Evolutionary conservation across 2,797 vertebrate genomes (phyloP).

Genomic region (Zenarchopterus dispar): DNA sequence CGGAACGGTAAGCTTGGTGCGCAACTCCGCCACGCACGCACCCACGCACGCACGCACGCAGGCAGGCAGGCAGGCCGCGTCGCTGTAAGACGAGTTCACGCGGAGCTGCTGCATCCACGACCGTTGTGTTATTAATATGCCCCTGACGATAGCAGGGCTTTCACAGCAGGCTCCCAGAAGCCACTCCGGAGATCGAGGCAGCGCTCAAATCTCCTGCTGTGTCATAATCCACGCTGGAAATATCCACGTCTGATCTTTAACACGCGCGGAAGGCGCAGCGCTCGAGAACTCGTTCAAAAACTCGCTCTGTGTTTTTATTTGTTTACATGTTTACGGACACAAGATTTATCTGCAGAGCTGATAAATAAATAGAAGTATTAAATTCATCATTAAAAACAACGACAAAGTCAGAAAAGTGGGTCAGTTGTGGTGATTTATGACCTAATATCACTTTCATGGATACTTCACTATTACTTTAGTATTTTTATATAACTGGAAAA

Average conservation of each 20-base stretch:
- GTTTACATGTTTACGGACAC: too few relatives aligned
- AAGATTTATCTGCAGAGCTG: too few relatives aligned
- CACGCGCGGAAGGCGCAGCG: too few relatives aligned
- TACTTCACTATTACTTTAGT: too few relatives aligned
- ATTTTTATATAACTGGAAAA: too few relatives aligned
- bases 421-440: slow-evolving; percentile 3
- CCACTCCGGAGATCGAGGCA: slow-evolving; percentile 13
- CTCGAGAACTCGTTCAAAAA: too few relatives aligned
- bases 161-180: slow-evolving; percentile 27
- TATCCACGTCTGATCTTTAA: slow-evolving; percentile 4
- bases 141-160: slow-evolving; percentile 47
- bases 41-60: too few relatives aligned
- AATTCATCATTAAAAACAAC: neutral
- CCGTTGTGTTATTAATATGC: slow-evolving; percentile 70
- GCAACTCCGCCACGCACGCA: slow-evolving; percentile 37
- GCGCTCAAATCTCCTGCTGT: slow-evolving; percentile 19
- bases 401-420: slow-evolving; percentile 22
- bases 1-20: slow-evolving; percentile 84
- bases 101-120: slow-evolving; percentile 55
- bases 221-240: slow-evolving; percentile 18
- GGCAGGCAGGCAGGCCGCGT: too few relatives aligned
- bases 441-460: too few relatives aligned
- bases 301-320: too few relatives aligned
- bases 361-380: neutral
- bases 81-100: slow-evolving; percentile 43